Base-by-base conservation (phyloP, 2,888 invertebrate species). In the Tromatobia lineatoria region DNA sequence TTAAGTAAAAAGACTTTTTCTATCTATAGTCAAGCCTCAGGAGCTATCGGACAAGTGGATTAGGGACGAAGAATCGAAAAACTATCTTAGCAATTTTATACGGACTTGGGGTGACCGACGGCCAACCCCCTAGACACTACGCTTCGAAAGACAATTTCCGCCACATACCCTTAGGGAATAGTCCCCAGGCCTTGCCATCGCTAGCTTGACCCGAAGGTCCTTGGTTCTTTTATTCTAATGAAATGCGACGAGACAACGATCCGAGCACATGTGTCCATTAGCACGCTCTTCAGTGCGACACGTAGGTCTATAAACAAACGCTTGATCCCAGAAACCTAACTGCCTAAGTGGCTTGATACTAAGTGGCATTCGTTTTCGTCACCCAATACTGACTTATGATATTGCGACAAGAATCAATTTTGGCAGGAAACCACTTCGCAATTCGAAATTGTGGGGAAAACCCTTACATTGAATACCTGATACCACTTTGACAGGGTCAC, bases 1-100 rank as follows among this genome's bases (percentile, higher is more conserved):
- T 82, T 74, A 67, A 78, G 67, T 78, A 61, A 54, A 67, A 77
- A 52, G 66, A 80, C 71, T 76, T 80, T 73, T 20, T 38, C 15
- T 15, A n/a, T n/a, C n/a, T 18, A 42, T 10, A 23, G 8, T 59
- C 13, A 13, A 54, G 15, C 20, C 18, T 6, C 1, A 3, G 3
- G 45, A 18, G 38, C 38, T 11, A 18, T 64, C 34, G 11, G 47
- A 25, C 38, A 18, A 52, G 29, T 23, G 50, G 42, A 67, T 13
- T 13, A 70, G 76, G 67, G 29, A 8, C 59, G 45, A 78, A 77
- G 66, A 77, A 73, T 77, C 73, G 82, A 70, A 70, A 75, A 69
- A 70, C 70, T 73, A 75, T 82, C 67, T 67, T 42, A 3, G 67
- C 67, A 59, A 82, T 77, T 67, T 38, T 50, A 70, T 8, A 57